Evolutionary conservation across 2,888 invertebrate species (phyloP).

Genomic region (Julus scandinavius): DNA sequence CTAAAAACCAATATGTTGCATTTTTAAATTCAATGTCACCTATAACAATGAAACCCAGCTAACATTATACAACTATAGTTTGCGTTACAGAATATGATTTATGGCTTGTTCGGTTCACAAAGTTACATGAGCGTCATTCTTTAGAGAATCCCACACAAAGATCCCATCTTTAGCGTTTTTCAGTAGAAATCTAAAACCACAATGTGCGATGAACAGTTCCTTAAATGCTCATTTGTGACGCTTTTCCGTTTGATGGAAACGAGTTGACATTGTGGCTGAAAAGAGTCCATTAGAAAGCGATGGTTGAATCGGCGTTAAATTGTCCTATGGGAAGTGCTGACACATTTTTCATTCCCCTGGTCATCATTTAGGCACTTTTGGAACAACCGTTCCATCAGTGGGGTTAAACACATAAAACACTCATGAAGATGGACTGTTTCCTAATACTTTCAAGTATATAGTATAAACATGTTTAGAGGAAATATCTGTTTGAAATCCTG

Average conservation of each 20-base stretch:
- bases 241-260: conserved; percentile 39
- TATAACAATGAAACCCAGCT: no score
- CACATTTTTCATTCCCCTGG: conserved; percentile 2
- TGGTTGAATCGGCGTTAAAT: conserved; percentile 8
- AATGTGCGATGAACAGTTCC: not conserved
- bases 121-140: not conserved
- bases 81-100: no score
- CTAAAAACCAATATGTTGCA: no score
- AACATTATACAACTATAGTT: no score
- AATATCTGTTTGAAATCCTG: no score
- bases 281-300: conserved; percentile 11
- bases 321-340: not conserved
- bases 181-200: not conserved
- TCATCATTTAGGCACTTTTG: conserved; percentile 17
- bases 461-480: no score
- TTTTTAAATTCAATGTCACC: no score
- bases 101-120: no score
- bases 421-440: not conserved
- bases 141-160: not conserved
- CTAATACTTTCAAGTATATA: no score
- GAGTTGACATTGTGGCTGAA: conserved; percentile 15
- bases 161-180: not conserved
- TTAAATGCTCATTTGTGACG: not conserved
- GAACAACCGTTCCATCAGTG: not conserved
- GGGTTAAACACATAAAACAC: not conserved